Base-by-base conservation (phyloP, 2,797 vertebrate genomes). In the Trachurus trachurus region DNA sequence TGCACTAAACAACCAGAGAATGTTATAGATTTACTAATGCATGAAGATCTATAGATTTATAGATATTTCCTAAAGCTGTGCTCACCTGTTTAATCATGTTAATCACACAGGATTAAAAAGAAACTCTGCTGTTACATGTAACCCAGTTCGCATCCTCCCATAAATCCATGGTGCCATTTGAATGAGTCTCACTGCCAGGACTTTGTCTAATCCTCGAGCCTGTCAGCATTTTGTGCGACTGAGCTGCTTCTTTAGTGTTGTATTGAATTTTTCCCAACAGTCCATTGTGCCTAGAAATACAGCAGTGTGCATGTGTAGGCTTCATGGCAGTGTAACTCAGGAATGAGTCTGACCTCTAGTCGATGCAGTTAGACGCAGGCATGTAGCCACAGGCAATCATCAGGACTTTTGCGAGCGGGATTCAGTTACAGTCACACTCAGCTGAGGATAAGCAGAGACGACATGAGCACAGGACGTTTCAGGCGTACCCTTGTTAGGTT, bases 371-470 rank as follows among this genome's bases (percentile, higher is more conserved):
- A 61, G 64, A 75, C 68, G 75, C 61, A 53, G 70, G 70, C 49
- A 26, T 86, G 82, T 69, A 47, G 69, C 69, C 17, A 1, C 12
- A 53, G 63, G 78, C 59, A 4, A 60, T 86, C 37, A 82, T 68
- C 63, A 44, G 78, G 57, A 71, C 58, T 22, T 71, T 39, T 47
- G 47, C 4, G 7, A 50, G 44, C 47, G 71, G 57, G 56, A 71
- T 77, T 78, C 72, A 54, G 52, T 74, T 82, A 50, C 31, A 74
- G 72, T 76, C 68, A n/a, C 56, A 52, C 44, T 73, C 56, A 34
- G 44, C 72, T 72, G 72, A 86, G 64, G 56, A 72, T 71, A 54
- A 88, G 62, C 64, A 68, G 66, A 65, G 52, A 70, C 8, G 60
- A 63, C 65, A 58, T 12, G 40, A 78, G 71, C 59, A 44, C 71